Conservation (phyloP, 1,140 invertebrate species). For the Trichomalopsis sarcophagae region DNA sequence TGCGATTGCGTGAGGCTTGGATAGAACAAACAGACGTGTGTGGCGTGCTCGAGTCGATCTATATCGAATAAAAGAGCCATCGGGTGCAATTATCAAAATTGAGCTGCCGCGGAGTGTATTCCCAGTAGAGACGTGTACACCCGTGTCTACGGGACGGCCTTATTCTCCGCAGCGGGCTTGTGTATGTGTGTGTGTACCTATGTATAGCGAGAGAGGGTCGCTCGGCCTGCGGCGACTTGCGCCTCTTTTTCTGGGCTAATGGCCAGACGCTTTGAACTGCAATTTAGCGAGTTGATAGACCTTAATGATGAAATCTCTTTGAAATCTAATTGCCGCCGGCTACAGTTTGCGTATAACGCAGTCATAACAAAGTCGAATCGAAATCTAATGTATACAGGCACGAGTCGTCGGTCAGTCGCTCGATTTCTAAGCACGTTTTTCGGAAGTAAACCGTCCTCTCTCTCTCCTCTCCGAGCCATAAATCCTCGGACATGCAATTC, state of each 20-base stretch:
- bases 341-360: too few relatives aligned
- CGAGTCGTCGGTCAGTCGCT: neutral
- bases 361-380: too few relatives aligned
- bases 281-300: neutral
- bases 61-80: neutral
- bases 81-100: conserved; percentile 10
- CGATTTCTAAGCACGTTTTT: conserved; percentile 30
- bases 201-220: neutral
- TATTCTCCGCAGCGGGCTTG: too few relatives aligned
- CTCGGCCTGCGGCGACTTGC: neutral
- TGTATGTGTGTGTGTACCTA: too few relatives aligned
- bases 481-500: conserved; percentile 59
- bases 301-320: neutral
- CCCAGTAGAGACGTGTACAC: neutral
- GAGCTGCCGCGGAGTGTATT: neutral
- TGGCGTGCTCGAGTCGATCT: neutral
- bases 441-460: conserved; percentile 33
- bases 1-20: neutral
- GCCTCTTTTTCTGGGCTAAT: neutral
- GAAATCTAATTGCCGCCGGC: too few relatives aligned
- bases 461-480: neutral
- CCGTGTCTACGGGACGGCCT: too few relatives aligned
- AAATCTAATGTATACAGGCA: neutral
- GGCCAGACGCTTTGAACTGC: neutral
- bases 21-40: neutral